These are phyloP conservation scores for Arrhopalites spinosus DNA, from an alignment of 2,888 invertebrate species.

Conservation along the genomic window DNA sequence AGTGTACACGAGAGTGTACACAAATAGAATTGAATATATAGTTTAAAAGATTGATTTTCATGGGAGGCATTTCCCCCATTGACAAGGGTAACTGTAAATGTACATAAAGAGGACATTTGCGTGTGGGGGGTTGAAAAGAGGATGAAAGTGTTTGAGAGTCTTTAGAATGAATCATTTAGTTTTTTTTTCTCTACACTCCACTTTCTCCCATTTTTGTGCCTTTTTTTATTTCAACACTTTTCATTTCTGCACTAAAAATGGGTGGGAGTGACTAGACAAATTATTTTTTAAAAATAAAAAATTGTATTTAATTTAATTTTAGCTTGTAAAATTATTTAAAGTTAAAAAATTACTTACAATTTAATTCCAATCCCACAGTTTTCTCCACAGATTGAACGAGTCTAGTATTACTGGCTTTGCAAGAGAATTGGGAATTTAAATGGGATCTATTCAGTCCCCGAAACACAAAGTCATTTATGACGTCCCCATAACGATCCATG, in stretches of 20 bases:
- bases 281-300: no score
- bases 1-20: background rate
- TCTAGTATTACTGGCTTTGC: slow-evolving; percentile 54
- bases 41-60: slow-evolving; percentile 11
- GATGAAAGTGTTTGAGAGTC: no score
- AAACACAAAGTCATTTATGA: slow-evolving; percentile 56
- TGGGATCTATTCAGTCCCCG: slow-evolving; percentile 53
- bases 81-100: background rate
- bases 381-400: slow-evolving; percentile 55
- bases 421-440: slow-evolving; percentile 55
- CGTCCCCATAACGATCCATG: slow-evolving; percentile 52
- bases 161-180: no score
- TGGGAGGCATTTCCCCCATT: background rate
- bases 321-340: no score
- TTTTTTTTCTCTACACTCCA: no score
- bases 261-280: no score
- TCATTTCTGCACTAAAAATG: no score
- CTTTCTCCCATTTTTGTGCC: background rate
- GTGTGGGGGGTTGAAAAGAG: background rate
- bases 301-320: no score
- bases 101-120: slow-evolving; percentile 8
- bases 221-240: background rate
- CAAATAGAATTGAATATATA: background rate
- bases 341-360: slow-evolving; percentile 51
- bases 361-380: slow-evolving; percentile 54